Percentiles rank a stretch among this genome's conserved stretches.
These are phyloP conservation scores for Druceiella hillmani DNA, from an alignment of 2,888 invertebrate genomes.

Conservation along the genomic window DNA sequence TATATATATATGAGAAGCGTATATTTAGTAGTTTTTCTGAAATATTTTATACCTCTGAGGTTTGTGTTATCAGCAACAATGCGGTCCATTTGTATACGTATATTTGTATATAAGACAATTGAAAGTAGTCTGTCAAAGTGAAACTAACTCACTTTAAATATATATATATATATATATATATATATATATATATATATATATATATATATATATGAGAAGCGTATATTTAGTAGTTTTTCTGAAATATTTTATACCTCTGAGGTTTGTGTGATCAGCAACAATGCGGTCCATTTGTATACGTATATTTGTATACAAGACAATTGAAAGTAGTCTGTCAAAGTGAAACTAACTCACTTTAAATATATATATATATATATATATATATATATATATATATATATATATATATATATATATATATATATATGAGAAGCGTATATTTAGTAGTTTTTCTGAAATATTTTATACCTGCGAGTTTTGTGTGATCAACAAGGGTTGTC, in stretches of 20 bases:
- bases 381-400: conserved; percentile 1
- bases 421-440: too few species aligned
- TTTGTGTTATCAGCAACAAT: too few species aligned
- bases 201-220: too few species aligned
- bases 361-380: conserved; percentile 1
- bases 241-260: too few species aligned
- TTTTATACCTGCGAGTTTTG: too few species aligned
- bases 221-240: too few species aligned
- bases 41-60: too few species aligned
- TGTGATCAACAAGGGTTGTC: too few species aligned
- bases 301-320: background rate
- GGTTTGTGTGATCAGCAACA: too few species aligned
- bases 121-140: background rate
- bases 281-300: background rate
- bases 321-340: background rate
- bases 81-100: background rate
- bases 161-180: conserved; percentile 1
- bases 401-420: conserved; percentile 1
- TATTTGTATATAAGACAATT: background rate
- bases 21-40: too few species aligned
- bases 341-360: background rate
- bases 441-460: too few species aligned
- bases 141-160: background rate
- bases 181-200: conserved; percentile 1
- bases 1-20: too few species aligned